Evolutionary conservation across 2,888 invertebrate genomes (phyloP), one percentile per base, ranked within the genome.

Genomic region (Hypomecis punctinalis): DNA sequence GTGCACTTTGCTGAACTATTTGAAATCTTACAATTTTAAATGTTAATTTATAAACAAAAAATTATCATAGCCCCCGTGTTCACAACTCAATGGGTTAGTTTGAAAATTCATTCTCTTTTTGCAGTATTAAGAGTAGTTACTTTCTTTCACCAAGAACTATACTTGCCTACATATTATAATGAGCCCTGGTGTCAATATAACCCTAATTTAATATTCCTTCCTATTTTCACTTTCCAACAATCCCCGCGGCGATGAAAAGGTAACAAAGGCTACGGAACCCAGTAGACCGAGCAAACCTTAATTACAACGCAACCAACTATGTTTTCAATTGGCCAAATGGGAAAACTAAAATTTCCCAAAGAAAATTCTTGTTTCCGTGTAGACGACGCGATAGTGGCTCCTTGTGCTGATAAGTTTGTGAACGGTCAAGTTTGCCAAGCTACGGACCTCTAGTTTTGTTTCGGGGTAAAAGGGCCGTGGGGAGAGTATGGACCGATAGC

Each of bases 341-440:
- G 8, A 6, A 6, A 40, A 52, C 40, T 33, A 42, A 10, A 40
- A 23, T 5, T 5, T 10, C 8, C 11, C 11, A 37, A 6, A 10
- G 5, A 10, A 0, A n/a, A 5, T 10, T 11, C 37, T 37, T 0
- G 10, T 5, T 11, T 11, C 5, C n/a, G 40, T n/a, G 11, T 1
- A 33, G 40, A 33, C 10, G 33, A 52, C 33, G 9, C 52, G 23
- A 42, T n/a, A 7, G 10, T 33, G 33, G 52, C 52, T 40, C 52
- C 40, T 33, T 40, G 6, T 6, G 7, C 11, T 1, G 10, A 6
- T 52, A 40, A 42, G 40, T 52, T 33, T 23, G 40, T 10, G 61
- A 68, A 51, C 56, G 60, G 65, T 52, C 55, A 61, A 65, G 46
- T 65, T 65, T 37, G 56, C 51, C 7, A 52, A 56, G 56, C 53